Base-by-base conservation (phyloP, 2,113 vertebrate genomes). In the Oryzias curvinotus region DNA sequence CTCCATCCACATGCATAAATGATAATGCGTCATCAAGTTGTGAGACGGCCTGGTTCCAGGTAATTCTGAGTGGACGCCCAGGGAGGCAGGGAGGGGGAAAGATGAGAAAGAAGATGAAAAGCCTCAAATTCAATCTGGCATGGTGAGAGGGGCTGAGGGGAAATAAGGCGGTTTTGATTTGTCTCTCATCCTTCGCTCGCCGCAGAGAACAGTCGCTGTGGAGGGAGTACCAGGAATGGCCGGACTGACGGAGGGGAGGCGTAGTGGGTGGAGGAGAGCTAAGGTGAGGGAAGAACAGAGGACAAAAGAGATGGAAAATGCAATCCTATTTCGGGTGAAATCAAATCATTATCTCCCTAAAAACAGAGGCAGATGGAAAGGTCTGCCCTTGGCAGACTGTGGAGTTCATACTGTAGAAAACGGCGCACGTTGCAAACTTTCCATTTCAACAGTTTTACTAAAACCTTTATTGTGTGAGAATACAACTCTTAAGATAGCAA, bases 21-120 rank as follows among this genome's bases (percentile, higher is more conserved):
- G 63, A 78, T 56, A 60, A 61, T 18, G 69, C 75, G 52, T 84
- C 81, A 82, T 80, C 68, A 60, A 75, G 68, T 75, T 62, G 77
- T 5, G 65, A 75, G 76, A 76, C 13, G 26, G 59, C 50, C 61
- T 42, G 70, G 77, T 79, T 81, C 63, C 85, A 86, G 78, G 85
- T 87, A 85, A 87, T 79, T 85, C 69, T 60, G 78, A 83, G 77
- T 85, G 82, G 82, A 83, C 54, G 64, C 63, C 63, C 51, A 69
- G 78, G 78, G 84, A 82, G 82, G 72, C 64, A 49, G 36, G 74
- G 72, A 65, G 76, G 49, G 75, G 73, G 76, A 80, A 71, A 82
- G 86, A 85, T 83, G 85, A 85, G 81, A 85, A 87, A 87, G 72
- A 83, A 87, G 83, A 89, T 89, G 86, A 88, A 87, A 89, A 87